These are phyloP conservation scores for Nautilus pompilius DNA, from an alignment of 1,140 invertebrate species.

Conservation along the genomic window DNA sequence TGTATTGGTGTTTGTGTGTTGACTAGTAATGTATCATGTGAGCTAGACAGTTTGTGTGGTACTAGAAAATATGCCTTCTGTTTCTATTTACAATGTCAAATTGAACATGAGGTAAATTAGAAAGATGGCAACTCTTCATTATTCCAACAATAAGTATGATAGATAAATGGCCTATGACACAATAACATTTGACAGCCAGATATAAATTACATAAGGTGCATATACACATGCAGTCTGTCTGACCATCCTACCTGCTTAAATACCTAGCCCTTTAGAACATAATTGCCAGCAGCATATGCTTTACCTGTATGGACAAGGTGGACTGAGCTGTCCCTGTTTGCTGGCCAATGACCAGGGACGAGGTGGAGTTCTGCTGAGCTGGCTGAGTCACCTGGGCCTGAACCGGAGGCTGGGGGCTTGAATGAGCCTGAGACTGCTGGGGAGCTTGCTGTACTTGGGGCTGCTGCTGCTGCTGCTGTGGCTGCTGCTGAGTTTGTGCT, in stretches of 20 bases:
- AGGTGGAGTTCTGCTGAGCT: constrained; percentile 7
- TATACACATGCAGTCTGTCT: too few species aligned
- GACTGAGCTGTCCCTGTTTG: constrained; percentile 5
- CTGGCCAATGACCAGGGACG: constrained; percentile 3
- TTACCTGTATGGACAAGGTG: background rate
- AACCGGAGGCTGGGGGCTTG: constrained; percentile 17
- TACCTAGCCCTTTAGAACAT: background rate
- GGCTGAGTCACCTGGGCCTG: constrained; percentile 3
- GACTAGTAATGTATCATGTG: too few species aligned
- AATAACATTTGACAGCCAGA: too few species aligned
- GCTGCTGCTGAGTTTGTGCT: background rate
- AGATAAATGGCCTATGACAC: too few species aligned
- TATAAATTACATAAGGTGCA: too few species aligned
- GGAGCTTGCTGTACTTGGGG: constrained; percentile 24
- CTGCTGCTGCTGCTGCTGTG: constrained; percentile 25
- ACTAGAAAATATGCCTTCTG: too few species aligned
- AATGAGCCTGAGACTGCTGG: constrained; percentile 11
- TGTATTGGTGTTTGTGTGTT: too few species aligned
- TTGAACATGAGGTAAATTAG: too few species aligned
- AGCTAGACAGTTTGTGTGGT: too few species aligned
- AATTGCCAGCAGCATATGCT: constrained; percentile 5
- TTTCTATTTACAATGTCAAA: too few species aligned
- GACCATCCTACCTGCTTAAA: background rate
- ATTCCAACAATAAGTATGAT: too few species aligned
- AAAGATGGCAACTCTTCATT: too few species aligned